These are phyloP conservation scores for Regulus satrapa DNA, from an alignment of 2,113 vertebrate genomes.

Conservation along the genomic window DNA sequence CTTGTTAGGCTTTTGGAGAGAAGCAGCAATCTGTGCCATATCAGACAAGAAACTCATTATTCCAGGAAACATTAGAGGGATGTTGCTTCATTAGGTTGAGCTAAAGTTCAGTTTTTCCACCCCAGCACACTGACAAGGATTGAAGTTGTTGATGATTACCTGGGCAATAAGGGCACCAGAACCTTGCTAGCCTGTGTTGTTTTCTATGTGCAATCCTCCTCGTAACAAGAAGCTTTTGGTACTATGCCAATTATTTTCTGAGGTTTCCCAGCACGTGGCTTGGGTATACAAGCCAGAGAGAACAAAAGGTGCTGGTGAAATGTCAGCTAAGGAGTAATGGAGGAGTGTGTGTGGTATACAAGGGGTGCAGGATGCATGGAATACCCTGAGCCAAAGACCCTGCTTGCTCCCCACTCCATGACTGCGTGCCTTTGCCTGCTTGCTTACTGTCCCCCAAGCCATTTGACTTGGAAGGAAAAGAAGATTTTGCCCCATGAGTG, in stretches of 20 bases:
- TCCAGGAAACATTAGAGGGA: not conserved
- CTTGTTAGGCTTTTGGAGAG: not conserved
- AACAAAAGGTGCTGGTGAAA: not conserved
- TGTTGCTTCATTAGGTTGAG: not conserved
- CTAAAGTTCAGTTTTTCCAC: conserved; percentile 17
- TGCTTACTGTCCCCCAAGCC: not conserved
- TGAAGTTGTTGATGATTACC: conserved; percentile 10
- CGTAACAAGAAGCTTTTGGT: not conserved
- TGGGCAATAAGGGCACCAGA: accelerated
- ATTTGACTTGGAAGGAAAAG: not conserved
- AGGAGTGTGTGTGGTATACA: not conserved
- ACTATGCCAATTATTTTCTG: not conserved
- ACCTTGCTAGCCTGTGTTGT: not conserved
- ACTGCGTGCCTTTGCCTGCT: not conserved
- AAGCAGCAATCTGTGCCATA: not conserved
- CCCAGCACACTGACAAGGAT: not conserved
- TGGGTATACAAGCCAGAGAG: not conserved
- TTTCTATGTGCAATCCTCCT: not conserved
- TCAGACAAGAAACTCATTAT: not conserved
- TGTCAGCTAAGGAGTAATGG: not conserved
- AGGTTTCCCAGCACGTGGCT: not conserved
- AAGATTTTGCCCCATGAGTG: not conserved
- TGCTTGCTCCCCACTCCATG: not conserved
- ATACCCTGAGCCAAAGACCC: not conserved
- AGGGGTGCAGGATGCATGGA: accelerated